Conservation (phyloP, 2,888 invertebrate species). For the Cacoxenus indagator region DNA sequence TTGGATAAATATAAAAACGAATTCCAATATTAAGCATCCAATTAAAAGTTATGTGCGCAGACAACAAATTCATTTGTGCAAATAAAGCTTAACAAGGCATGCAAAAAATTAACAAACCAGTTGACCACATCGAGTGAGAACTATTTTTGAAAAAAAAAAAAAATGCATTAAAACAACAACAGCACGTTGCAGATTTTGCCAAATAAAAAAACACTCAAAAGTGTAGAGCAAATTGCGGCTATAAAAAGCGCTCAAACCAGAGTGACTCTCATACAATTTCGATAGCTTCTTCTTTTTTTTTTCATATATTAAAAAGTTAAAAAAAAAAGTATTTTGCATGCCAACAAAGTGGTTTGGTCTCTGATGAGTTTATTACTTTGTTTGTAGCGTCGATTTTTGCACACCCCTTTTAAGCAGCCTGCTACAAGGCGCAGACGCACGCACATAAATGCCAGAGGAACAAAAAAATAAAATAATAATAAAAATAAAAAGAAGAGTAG, state of each 20-base stretch:
- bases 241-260: too few relatives aligned
- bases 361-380: slow-evolving; percentile 4
- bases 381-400: not conserved
- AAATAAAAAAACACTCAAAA: not conserved
- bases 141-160: not conserved
- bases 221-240: too few relatives aligned
- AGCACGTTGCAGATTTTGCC: not conserved
- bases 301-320: not conserved
- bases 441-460: too few relatives aligned
- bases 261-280: too few relatives aligned
- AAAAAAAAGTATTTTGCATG: too few relatives aligned
- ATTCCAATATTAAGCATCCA: not conserved
- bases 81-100: not conserved
- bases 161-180: not conserved
- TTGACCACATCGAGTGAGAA: not conserved
- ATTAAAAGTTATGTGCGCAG: not conserved
- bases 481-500: too few relatives aligned
- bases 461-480: too few relatives aligned
- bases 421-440: too few relatives aligned
- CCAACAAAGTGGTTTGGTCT: not conserved
- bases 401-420: not conserved
- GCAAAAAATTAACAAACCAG: not conserved
- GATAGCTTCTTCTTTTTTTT: not conserved
- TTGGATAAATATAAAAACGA: not conserved
- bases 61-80: not conserved